These are phyloP conservation scores for Papilio demoleus DNA, from an alignment of 2,888 invertebrate species.

Conservation along the genomic window DNA sequence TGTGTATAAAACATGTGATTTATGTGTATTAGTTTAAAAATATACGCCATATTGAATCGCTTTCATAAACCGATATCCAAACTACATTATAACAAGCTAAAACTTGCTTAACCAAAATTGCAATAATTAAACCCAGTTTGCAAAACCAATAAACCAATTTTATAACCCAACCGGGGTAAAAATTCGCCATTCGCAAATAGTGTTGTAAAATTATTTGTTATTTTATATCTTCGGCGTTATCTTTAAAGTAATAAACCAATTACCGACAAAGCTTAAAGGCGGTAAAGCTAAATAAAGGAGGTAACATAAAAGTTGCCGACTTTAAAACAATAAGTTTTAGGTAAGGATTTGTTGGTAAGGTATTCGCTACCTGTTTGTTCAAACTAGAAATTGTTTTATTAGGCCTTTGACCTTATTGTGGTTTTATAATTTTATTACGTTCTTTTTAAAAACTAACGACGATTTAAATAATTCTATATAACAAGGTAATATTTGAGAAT, in stretches of 20 bases:
- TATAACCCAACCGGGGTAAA: conserved; percentile 16
- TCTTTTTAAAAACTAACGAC: not conserved
- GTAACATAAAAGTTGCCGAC: conserved; percentile 47
- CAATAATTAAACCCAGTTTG: conserved; percentile 5
- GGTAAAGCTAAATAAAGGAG: conserved; percentile 13
- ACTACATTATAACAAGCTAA: not conserved
- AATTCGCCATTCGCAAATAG: conserved; percentile 30
- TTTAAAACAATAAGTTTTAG: conserved; percentile 48
- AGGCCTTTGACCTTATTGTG: conserved; percentile 39
- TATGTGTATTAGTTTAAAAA: no score
- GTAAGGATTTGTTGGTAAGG: conserved; percentile 44
- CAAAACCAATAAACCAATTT: conserved; percentile 32
- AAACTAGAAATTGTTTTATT: conserved; percentile 37
- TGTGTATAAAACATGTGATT: no score
- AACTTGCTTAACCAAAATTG: not conserved
- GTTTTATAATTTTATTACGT: conserved; percentile 27
- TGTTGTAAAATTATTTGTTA: conserved; percentile 26
- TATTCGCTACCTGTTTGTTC: conserved; percentile 46
- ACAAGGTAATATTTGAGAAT: not conserved
- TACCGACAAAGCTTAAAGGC: conserved; percentile 37
- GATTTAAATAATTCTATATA: no score
- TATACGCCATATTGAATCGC: not conserved
- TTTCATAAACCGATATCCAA: not conserved
- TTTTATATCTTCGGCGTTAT: conserved; percentile 28
- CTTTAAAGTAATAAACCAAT: conserved; percentile 31